These are phyloP conservation scores for Lagopus leucura DNA, from an alignment of 2,113 vertebrate genomes.

Conservation along the genomic window DNA sequence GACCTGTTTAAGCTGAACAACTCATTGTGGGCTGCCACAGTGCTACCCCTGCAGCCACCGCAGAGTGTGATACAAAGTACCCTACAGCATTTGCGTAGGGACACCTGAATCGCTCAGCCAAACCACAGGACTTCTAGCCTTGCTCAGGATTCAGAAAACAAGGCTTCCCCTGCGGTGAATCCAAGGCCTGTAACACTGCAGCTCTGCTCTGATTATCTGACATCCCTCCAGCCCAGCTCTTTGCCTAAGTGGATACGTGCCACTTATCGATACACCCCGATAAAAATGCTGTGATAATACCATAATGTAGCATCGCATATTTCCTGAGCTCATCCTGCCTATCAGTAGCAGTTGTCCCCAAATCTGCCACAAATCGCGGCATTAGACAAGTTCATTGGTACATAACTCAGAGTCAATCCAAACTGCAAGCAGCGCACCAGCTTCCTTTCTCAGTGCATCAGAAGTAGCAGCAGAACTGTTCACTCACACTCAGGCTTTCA, in stretches of 20 bases:
- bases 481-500: not conserved
- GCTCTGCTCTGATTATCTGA: not conserved
- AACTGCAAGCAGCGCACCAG: not conserved
- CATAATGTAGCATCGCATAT: fast-evolving
- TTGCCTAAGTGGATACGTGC: too few relatives aligned
- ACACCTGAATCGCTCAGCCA: fast-evolving
- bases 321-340: not conserved
- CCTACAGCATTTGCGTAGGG: fast-evolving
- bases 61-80: not conserved
- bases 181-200: not conserved
- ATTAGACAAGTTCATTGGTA: not conserved
- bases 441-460: not conserved
- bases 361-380: not conserved
- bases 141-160: not conserved
- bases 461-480: not conserved
- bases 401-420: not conserved
- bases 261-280: not conserved
- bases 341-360: not conserved
- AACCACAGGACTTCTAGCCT: not conserved
- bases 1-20: not conserved
- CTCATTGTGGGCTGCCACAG: not conserved
- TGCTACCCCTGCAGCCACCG: not conserved
- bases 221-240: not conserved
- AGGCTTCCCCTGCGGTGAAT: not conserved
- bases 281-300: not conserved